Evolutionary conservation across 2,797 vertebrate genomes (phyloP), one percentile per base, ranked within the genome.

Genomic region (Anabacerthia variegaticeps): DNA sequence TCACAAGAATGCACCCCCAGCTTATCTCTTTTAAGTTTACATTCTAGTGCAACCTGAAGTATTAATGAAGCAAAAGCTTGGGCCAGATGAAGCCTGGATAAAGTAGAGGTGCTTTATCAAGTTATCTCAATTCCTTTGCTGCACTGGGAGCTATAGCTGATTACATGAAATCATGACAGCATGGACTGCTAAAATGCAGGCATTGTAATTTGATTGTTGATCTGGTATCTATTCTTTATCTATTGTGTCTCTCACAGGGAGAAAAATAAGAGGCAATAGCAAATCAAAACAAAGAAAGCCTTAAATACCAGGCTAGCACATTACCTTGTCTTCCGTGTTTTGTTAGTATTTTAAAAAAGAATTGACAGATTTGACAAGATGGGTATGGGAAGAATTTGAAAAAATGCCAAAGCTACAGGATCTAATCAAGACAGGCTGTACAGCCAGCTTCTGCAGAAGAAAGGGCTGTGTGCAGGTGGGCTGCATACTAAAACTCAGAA

Each of bases 191-290:
- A 75, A 81, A 88, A 92, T 73, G 65, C 75, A 69, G 65, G 83
- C 30, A 61, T 56, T 86, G 74, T 62, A 72, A 88, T 95, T 51
- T 97, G 72, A 92, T 90, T 96, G 75, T 84, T 82, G 79, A 58
- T 71, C 76, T 56, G 56, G 41, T 94, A 63, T 91, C 88, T 90
- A 82, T 86, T 73, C 51, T 84, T 79, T 78, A 61, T 71, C 67
- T 74, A 84, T 67, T 92, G 34, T 92, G 83, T 72, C 12, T 59
- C 36, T 87, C 55, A 17, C 8, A 61, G 52, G 6, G 5, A 93
- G 49, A 97, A 96, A 72, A 97, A 96, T 89, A 54, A 55, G 80
- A 55, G 65, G 23, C 78, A 85, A 93, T 80, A 87, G 22, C 41
- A 90, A 77, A 93, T 92, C 89, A 94, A 96, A 95, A 78, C 79